phyloP scores from a whole-genome alignment of 2,113 vertebrate species.

The Phylloscopus trochiloides region DNA sequence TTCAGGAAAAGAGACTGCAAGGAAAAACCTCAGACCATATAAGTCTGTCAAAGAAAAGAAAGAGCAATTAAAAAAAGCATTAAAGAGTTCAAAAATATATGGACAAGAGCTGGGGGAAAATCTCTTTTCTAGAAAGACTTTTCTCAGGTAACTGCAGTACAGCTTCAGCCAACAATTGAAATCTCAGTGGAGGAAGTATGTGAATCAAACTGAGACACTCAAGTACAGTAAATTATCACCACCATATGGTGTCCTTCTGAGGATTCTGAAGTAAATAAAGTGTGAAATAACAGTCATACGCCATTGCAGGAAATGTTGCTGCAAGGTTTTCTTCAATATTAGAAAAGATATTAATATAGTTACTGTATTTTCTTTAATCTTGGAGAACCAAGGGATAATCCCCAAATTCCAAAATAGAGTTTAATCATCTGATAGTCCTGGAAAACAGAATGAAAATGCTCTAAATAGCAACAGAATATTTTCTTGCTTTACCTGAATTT shows the following conservation, averaged over 20 bases:
- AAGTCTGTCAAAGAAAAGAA: background rate
- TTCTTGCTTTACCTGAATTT: background rate
- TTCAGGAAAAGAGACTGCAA: background rate
- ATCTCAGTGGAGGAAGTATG: constrained; percentile 53
- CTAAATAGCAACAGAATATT: background rate
- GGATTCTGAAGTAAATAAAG: constrained; percentile 61
- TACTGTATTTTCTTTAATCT: background rate
- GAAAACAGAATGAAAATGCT: background rate
- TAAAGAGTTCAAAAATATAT: background rate
- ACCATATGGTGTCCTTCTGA: constrained; percentile 63
- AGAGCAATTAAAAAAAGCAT: background rate
- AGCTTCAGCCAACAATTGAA: constrained; percentile 24
- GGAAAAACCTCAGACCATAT: background rate
- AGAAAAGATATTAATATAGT: background rate
- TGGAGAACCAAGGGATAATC: background rate
- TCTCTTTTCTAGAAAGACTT: constrained; percentile 24
- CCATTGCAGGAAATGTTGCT: background rate
- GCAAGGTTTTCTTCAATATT: background rate
- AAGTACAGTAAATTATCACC: constrained; percentile 58
- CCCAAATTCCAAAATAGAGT: background rate
- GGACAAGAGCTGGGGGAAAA: background rate
- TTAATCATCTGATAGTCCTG: background rate
- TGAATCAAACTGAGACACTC: constrained; percentile 24
- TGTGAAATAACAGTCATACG: constrained; percentile 41
- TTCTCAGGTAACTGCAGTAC: constrained; percentile 14